Evolutionary conservation across 2,113 vertebrate species (phyloP), one percentile per base, ranked within the genome.

Genomic region (Dunckerocampus dactyliophorus): DNA sequence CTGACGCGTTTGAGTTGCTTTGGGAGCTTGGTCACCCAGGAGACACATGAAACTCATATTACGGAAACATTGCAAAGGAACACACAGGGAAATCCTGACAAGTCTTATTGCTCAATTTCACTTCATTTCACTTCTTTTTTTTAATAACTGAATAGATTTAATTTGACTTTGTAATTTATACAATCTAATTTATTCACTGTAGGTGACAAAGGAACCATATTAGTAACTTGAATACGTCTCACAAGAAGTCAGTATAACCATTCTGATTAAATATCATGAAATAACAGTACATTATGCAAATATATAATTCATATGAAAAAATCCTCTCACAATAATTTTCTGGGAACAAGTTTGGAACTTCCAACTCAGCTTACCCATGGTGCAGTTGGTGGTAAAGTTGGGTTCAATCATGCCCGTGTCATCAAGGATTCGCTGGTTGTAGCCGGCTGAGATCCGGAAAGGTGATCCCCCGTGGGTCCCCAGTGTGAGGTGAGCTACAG

Each of bases 321-420:
- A 13, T n/a, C n/a, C n/a, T n/a, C n/a, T n/a, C n/a, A n/a, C 12
- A 43, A 43, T 43, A 13, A 12, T 13, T 43, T 43, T 43, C 37
- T 39, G 8, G 10, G 11, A 45, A 24, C 12, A 34, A 16, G 2
- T 15, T 1, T 3, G 4, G 6, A 34, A 14, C 1, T 12, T 48
- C 9, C 17, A 59, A 28, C 7, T 0, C 52, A 43, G 54, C 89
- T 91, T 84, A 92, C 91, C 84, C 82, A 89, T 84, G 48, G 85
- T 90, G 88, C 91, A 92, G 85, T 92, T 92, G 62, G 90, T 91
- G 75, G 80, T 89, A 79, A 91, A 92, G 70, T 76, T 73, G 9
- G 88, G 88, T 59, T 88, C 88, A 11, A 89, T 88, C 54, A 82
- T 87, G 11, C 87, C 88, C 0, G 72, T 66, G 47, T 85, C 76